Evolutionary conservation across 2,888 invertebrate genomes (phyloP), one percentile per base, ranked within the genome.

Genomic region (Diarsia brunnea): DNA sequence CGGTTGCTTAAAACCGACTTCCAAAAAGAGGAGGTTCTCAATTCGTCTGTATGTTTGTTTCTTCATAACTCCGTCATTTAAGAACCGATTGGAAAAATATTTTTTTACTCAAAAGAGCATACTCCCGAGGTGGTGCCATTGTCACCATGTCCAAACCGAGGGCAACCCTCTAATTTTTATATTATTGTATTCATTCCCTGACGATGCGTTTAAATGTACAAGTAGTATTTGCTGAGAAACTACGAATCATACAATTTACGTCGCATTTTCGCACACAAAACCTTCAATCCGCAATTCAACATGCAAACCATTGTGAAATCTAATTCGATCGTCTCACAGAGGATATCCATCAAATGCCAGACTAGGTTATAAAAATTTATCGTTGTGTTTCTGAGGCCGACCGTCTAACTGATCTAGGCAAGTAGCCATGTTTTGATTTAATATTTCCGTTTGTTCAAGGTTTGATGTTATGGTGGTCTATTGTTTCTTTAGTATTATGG

Each of bases 381-480:
- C 74, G 12, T 58, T 70, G 0, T 19, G 49, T 49, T 53, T 60
- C 60, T 64, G 67, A 66, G 81, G 81, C 10, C 78, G 51, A 5
- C 55, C 21, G 24, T 55, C 43, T 27, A 1, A 21, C 10, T 69
- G 43, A 49, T 58, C 76, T 0, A 14, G 45, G 27, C 45, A 38
- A 24, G 16, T 47, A 24, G n/a, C 21, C 24, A 2, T 75, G 51
- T 51, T 61, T 38, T 53, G 31, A 45, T 51, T 16, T 45, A 69
- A 63, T 60, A 60, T 74, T 74, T 68, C 81, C 71, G 70, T 81
- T 73, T 1, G 8, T n/a, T 12, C 81, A 73, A 81, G 78, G 81
- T 69, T 68, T 51, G 43, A 65, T 21, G 45, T 12, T 61, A 8
- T 11, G 14, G 12, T 58, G 19, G 47, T 74, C 45, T 61, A 49